Evolutionary conservation across 2,113 vertebrate genomes (phyloP), one percentile per base, ranked within the genome.

Genomic region (Talpa occidentalis): DNA sequence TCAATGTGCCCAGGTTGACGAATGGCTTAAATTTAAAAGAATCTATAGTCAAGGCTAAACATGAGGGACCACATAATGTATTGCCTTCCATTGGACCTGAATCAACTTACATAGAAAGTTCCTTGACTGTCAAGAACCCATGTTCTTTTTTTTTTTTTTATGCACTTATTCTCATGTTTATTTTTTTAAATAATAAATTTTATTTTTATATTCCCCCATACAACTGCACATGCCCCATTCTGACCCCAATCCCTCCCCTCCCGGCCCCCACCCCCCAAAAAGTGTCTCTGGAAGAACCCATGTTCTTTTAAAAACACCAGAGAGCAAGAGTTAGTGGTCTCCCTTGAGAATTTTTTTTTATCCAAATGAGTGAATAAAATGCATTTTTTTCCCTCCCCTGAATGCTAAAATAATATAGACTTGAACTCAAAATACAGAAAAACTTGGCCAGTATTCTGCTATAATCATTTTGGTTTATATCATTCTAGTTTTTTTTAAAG

Each of bases 341-440:
- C 28, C 64, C 21, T 77, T 44, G 11, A 6, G 59, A 90, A 92
- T 30, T 59, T 37, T 30, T 59, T 37, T 49, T 82, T 79, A 69
- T 86, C n/a, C 69, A 83, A 66, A 44, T 64, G 79, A 69, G 81
- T 64, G 74, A 93, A 93, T 11, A 80, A 93, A 72, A 78, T 47
- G 14, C 35, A 90, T 6, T 54, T 12, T 74, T n/a, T 30, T 79
- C 7, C 54, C 35, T 59, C n/a, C 42, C 26, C 42, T 66, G 19
- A 76, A 28, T 32, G 35, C 28, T 92, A 72, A 80, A n/a, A 60
- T 76, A 73, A 77, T 3, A 88, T 3, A 52, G 66, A 26, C 11
- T 93, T 93, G 12, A 22, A 70, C 83, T 69, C 22, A 79, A 88
- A 88, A 67, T 47, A 44, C 0, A 47, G 28, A 10, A 67, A 91